phyloP scores from a whole-genome alignment of 1,140 invertebrate species.

The Drosophila littoralis region DNA sequence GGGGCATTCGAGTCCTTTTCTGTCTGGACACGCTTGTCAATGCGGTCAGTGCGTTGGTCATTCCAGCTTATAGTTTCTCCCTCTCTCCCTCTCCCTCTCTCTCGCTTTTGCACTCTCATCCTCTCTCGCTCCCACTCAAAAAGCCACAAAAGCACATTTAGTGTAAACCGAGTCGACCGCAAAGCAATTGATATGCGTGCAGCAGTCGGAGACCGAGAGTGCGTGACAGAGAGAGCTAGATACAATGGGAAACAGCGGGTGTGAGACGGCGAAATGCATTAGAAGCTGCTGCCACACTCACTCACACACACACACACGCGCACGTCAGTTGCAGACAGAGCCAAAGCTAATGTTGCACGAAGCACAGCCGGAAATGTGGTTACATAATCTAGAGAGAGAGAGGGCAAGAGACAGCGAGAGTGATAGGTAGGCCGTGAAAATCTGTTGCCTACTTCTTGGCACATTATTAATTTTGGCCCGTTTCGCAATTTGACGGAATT shows the following conservation, averaged over 20 bases:
- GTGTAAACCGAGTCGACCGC: constrained; percentile 75
- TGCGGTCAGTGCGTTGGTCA: background rate
- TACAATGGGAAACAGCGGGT: background rate
- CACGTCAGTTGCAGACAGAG: constrained; percentile 17
- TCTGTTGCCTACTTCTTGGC: constrained; percentile 63
- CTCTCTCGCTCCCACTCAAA: background rate
- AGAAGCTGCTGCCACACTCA: background rate
- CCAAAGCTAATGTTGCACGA: constrained; percentile 3
- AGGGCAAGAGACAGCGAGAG: background rate
- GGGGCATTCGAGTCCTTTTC: background rate
- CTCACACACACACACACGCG: background rate
- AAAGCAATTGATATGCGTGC: constrained; percentile 73
- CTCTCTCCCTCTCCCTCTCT: background rate
- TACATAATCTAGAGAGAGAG: constrained; percentile 59
- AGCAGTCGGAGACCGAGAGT: constrained; percentile 24
- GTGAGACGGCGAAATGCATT: background rate
- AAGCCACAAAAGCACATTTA: constrained; percentile 77
- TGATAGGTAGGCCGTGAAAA: constrained; percentile 35
- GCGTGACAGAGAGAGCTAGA: background rate
- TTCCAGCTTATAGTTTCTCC: background rate
- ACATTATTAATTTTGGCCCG: constrained; percentile 61
- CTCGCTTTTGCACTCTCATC: background rate
- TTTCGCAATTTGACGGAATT: constrained; percentile 17
- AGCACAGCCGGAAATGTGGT: constrained; percentile 70
- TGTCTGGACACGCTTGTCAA: background rate